Conservation (phyloP, 2,113 vertebrate genomes). For the Euleptes europaea region DNA sequence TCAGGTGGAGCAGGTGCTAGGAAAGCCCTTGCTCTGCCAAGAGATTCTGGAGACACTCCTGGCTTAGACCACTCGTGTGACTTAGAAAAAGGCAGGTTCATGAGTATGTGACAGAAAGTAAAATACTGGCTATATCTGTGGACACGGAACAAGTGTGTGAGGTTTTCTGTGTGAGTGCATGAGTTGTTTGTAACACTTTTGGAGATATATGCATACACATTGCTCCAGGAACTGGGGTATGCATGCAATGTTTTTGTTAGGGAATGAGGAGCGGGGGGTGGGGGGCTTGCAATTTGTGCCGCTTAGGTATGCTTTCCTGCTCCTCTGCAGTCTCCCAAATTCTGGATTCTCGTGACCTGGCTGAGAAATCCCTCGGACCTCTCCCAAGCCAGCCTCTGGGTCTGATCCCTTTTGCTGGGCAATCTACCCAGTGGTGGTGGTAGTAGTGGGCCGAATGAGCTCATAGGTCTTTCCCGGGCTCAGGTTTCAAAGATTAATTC, state of each 20-base stretch:
- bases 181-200: neutral
- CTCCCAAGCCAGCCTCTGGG: neutral
- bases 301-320: neutral
- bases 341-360: conserved; percentile 6
- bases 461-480: conserved; percentile 29
- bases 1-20: neutral
- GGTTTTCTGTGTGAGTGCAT: neutral
- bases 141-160: neutral
- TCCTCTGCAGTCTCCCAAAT: neutral
- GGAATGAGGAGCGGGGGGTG: neutral
- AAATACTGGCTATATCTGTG: neutral
- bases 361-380: neutral
- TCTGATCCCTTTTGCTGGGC: neutral
- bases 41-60: neutral
- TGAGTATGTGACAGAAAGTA: neutral
- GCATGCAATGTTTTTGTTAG: neutral
- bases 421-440: neutral
- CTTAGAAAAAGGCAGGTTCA: neutral
- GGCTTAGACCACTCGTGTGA: no score
- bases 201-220: no score
- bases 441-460: neutral
- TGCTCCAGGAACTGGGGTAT: neutral
- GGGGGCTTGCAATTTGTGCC: neutral
- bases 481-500: conserved; percentile 29
- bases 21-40: neutral